phyloP scores from a whole-genome alignment of 2,888 invertebrate species.

The Hoplodrina blanda region DNA sequence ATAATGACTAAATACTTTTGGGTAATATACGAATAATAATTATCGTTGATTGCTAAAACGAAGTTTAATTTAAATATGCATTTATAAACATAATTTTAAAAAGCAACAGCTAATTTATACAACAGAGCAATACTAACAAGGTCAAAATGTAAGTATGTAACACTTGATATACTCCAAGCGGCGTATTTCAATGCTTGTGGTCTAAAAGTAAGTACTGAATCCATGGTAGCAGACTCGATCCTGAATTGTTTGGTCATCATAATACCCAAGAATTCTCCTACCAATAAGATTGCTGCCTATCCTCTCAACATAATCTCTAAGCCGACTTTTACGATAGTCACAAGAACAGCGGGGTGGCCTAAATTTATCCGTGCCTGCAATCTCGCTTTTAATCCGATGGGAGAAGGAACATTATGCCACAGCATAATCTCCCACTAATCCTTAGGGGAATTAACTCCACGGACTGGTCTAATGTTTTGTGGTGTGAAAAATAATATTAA shows the following conservation, averaged over 20 bases:
- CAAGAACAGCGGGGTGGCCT: slow-evolving; percentile 42
- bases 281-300: slow-evolving; percentile 17
- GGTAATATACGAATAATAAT: too few species aligned
- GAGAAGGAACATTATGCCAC: slow-evolving; percentile 48
- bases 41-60: too few species aligned
- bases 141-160: too few species aligned
- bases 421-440: slow-evolving; percentile 44
- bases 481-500: neutral
- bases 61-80: too few species aligned
- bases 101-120: too few species aligned
- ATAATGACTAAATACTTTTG: too few species aligned
- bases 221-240: too few species aligned
- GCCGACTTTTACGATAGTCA: slow-evolving; percentile 46
- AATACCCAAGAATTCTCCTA: neutral
- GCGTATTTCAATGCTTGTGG: too few species aligned
- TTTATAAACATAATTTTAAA: too few species aligned
- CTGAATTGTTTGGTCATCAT: neutral
- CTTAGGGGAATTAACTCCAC: slow-evolving; percentile 38
- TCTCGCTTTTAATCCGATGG: slow-evolving; percentile 54
- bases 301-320: slow-evolving; percentile 40
- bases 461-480: slow-evolving; percentile 23
- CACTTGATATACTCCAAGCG: too few species aligned
- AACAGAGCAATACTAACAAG: too few species aligned
- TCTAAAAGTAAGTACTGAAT: too few species aligned
- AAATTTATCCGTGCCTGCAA: slow-evolving; percentile 56